Conservation (phyloP, 2,888 invertebrate species). For the Pinctada fucata region DNA sequence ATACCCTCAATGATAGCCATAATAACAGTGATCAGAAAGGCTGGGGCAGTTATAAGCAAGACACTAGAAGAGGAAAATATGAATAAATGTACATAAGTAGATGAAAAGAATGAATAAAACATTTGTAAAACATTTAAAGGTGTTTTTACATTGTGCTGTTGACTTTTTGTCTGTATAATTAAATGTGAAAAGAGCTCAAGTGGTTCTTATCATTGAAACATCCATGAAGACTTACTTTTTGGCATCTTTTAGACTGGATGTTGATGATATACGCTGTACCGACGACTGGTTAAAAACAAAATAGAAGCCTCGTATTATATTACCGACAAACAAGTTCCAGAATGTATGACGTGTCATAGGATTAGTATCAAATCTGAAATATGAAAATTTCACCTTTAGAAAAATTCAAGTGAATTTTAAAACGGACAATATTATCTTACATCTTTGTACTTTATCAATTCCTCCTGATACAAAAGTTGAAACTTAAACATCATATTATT, state of each 20-base stretch:
- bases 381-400: no score
- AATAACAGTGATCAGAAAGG: conserved; percentile 38
- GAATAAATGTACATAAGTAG: not conserved
- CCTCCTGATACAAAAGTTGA: no score
- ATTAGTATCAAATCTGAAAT: conserved; percentile 38
- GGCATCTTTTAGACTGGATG: conserved; percentile 38
- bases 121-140: no score
- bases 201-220: no score
- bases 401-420: no score
- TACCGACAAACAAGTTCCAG: conserved; percentile 38
- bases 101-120: no score
- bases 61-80: conserved; percentile 19
- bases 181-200: no score
- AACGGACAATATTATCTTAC: no score
- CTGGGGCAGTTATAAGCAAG: conserved; percentile 37
- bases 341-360: conserved; percentile 45
- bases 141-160: no score
- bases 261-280: conserved; percentile 46
- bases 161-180: no score
- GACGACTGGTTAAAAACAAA: conserved; percentile 47
- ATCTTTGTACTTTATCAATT: no score
- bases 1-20: conserved; percentile 56
- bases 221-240: not conserved
- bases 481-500: no score
- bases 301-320: conserved; percentile 39